Conservation (phyloP, 2,888 invertebrate genomes). For the Gandaritis pyraliata region DNA sequence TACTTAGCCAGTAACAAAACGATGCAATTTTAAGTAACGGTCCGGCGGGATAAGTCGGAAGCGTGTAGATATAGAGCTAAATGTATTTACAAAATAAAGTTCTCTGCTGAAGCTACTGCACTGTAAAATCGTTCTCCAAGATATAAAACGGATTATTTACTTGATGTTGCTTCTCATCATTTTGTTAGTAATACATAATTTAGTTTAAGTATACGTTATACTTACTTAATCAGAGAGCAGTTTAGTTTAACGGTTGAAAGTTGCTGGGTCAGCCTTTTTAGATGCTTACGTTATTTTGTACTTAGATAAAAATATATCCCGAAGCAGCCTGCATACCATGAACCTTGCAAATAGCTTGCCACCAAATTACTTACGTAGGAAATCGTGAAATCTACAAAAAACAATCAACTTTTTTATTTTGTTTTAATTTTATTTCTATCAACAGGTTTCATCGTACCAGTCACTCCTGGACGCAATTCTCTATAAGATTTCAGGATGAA, state of each 20-base stretch:
- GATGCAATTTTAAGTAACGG: slow-evolving; percentile 77
- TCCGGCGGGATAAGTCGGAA: slow-evolving; percentile 62
- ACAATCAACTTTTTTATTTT: not conserved
- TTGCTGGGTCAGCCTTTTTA: slow-evolving; percentile 8
- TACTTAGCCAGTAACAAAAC: slow-evolving; percentile 75
- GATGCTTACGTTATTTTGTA: not conserved
- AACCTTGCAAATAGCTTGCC: not conserved
- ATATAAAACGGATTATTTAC: slow-evolving; percentile 38
- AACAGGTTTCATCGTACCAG: not conserved
- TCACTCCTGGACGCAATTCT: no score
- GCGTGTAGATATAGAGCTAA: slow-evolving; percentile 53
- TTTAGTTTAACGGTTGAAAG: slow-evolving; percentile 18
- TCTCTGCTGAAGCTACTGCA: slow-evolving; percentile 30
- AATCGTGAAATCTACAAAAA: no score
- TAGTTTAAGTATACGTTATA: slow-evolving; percentile 9
- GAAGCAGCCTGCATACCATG: not conserved
- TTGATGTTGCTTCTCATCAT: slow-evolving; percentile 27
- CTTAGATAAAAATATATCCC: not conserved
- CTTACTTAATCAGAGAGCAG: slow-evolving; percentile 3
- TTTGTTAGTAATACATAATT: slow-evolving; percentile 25
- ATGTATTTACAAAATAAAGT: slow-evolving; percentile 45
- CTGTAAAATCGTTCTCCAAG: slow-evolving; percentile 31
- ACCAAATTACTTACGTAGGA: not conserved
- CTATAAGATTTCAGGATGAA: no score
- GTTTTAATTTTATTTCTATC: no score